phyloP scores from a whole-genome alignment of 2,113 vertebrate species.

The Meleagris gallopavo region DNA sequence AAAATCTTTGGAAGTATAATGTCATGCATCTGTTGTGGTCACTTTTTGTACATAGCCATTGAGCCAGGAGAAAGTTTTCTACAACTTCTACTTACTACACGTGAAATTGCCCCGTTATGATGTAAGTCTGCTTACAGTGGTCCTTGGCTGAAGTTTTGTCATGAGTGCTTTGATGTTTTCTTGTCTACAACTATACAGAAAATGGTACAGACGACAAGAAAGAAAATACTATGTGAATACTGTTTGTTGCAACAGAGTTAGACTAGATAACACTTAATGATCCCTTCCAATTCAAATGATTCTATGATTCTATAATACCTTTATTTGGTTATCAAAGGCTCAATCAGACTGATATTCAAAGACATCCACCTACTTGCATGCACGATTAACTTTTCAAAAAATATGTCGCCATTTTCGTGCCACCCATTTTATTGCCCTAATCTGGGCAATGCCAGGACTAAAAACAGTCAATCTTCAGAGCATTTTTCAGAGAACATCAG shows the following conservation, averaged over 20 bases:
- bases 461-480: background rate
- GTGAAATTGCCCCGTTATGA: background rate
- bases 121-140: background rate
- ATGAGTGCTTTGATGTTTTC: background rate
- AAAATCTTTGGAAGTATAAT: background rate
- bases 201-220: background rate
- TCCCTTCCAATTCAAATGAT: no score
- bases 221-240: background rate
- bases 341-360: background rate
- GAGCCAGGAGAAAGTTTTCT: background rate
- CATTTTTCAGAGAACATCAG: background rate
- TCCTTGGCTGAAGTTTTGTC: background rate
- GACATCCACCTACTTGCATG: background rate
- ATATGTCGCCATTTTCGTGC: background rate
- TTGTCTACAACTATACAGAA: background rate
- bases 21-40: background rate
- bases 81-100: background rate
- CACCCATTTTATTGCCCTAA: background rate
- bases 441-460: background rate
- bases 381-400: background rate
- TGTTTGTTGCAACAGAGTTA: no score
- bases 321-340: background rate
- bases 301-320: background rate
- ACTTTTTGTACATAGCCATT: background rate
- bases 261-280: no score